A percentile compares a stretch with the other conserved stretches of the same genome.
Evolutionary conservation across 2,888 invertebrate genomes (phyloP).

Genomic region (Synergus japonicus): DNA sequence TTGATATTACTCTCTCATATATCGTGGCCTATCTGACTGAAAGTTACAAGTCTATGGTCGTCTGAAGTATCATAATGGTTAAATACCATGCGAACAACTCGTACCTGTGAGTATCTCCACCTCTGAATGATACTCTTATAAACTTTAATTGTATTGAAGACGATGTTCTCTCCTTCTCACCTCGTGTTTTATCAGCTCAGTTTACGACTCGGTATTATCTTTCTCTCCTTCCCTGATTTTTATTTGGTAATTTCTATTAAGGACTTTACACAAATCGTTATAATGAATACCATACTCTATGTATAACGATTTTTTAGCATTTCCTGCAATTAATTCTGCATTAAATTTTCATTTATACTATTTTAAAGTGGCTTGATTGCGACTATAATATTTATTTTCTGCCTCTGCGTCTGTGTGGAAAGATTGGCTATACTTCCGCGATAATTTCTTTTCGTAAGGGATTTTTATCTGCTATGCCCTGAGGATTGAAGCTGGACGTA

Average conservation of each 20-base stretch:
- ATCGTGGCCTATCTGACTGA: conserved; percentile 34
- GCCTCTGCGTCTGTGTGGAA: not conserved
- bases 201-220: conserved; percentile 18
- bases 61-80: conserved; percentile 26
- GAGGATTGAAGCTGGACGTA: conserved; percentile 25
- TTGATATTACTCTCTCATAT: conserved; percentile 25
- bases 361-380: not conserved
- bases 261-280: not conserved
- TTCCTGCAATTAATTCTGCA: not conserved
- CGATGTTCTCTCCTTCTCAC: conserved; percentile 29
- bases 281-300: not conserved
- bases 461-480: not conserved
- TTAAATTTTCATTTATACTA: not conserved
- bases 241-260: conserved; percentile 17
- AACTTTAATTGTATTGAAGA: conserved; percentile 34
- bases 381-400: not conserved
- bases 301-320: too few relatives aligned
- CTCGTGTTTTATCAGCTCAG: conserved; percentile 16
- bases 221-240: conserved; percentile 1
- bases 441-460: not conserved
- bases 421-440: not conserved
- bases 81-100: conserved; percentile 37
- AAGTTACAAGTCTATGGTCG: conserved; percentile 38
- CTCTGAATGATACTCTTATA: conserved; percentile 34
- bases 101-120: conserved; percentile 8